These are phyloP conservation scores for Saccopteryx bilineata DNA, from an alignment of 2,113 vertebrate species.

Conservation along the genomic window DNA sequence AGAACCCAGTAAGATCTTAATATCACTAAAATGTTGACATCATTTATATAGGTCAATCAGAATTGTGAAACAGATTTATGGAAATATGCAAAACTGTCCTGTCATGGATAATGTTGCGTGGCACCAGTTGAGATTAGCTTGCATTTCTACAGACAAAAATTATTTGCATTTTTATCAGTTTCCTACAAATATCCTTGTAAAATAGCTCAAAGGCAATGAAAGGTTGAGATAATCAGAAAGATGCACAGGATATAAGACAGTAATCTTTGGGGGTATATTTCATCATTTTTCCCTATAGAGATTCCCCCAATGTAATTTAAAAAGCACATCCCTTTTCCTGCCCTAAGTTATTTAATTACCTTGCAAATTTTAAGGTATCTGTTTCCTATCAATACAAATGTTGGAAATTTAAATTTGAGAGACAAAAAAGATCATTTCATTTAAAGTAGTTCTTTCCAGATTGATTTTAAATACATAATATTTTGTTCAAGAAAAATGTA, in stretches of 20 bases:
- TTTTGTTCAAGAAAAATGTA: background rate
- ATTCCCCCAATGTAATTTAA: background rate
- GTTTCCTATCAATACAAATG: background rate
- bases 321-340: background rate
- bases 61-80: background rate
- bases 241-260: background rate
- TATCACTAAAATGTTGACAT: slow-evolving; percentile 3
- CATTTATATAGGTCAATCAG: background rate
- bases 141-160: background rate
- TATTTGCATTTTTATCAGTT: background rate
- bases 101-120: background rate
- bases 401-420: background rate
- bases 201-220: background rate
- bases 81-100: background rate
- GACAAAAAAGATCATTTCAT: background rate
- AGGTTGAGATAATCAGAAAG: background rate
- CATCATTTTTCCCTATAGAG: background rate
- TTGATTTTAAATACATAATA: background rate
- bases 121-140: background rate
- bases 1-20: background rate
- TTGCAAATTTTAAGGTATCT: background rate
- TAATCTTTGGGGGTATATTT: background rate
- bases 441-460: background rate
- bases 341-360: background rate
- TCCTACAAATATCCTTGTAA: background rate